Percentiles rank a stretch among this genome's conserved stretches.
Conservation (phyloP, 2,113 vertebrate genomes). For the Melozone crissalis region DNA sequence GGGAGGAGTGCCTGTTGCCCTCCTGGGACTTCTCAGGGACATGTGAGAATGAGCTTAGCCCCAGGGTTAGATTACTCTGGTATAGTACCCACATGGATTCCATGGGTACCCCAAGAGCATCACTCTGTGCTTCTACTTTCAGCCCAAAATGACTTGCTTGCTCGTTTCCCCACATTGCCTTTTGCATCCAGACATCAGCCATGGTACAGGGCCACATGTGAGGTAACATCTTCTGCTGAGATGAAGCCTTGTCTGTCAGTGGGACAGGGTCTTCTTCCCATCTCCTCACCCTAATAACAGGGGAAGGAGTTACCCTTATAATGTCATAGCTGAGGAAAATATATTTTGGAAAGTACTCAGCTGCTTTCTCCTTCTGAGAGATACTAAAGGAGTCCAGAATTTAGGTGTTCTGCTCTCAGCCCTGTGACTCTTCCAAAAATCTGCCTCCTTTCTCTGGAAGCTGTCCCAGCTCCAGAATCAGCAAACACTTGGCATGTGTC, state of each 20-base stretch:
- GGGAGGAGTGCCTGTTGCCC: not conserved
- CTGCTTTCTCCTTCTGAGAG: not conserved
- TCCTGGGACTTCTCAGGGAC: not conserved
- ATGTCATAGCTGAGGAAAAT: not conserved
- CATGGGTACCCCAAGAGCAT: not conserved
- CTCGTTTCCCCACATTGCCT: not conserved
- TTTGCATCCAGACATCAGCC: not conserved
- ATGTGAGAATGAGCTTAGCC: not conserved
- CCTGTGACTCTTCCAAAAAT: not conserved
- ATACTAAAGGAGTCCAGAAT: not conserved
- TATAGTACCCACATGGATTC: not conserved
- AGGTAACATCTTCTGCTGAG: not conserved
- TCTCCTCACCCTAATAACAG: not conserved
- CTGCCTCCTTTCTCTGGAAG: not conserved
- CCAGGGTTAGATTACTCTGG: not conserved
- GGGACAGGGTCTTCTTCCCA: not conserved
- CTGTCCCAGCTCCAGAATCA: not conserved
- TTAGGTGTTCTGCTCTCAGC: not conserved
- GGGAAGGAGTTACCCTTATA: accelerated
- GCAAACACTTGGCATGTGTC: not conserved
- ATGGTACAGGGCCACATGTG: not conserved
- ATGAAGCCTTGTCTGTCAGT: not conserved
- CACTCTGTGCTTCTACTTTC: not conserved
- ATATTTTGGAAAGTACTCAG: not conserved
- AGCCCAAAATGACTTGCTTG: not conserved